Conservation (phyloP, 2,797 vertebrate species). For the Microctenopoma stevenorrisi region DNA sequence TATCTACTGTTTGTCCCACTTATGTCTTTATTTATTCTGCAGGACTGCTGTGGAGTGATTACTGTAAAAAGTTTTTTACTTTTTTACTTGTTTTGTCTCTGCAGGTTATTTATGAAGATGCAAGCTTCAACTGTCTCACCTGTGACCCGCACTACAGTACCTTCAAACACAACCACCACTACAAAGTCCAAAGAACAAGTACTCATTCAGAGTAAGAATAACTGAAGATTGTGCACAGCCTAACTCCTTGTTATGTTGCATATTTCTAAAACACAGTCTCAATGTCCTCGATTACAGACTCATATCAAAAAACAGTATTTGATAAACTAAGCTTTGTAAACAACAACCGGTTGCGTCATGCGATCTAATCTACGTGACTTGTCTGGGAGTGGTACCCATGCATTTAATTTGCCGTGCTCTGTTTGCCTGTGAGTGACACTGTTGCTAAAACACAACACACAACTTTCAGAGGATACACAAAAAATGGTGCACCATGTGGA, state of each 20-base stretch:
- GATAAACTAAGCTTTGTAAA: conserved; percentile 16
- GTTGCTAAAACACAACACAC: conserved; percentile 34
- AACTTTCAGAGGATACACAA: neutral
- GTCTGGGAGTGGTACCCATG: conserved; percentile 27
- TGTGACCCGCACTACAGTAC: conserved; percentile 69
- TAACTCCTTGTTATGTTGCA: neutral
- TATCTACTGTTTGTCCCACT: neutral
- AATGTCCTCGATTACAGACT: neutral
- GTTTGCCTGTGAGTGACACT: conserved; percentile 22
- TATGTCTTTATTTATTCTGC: neutral
- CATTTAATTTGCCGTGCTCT: conserved; percentile 33
- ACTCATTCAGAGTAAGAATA: conserved; percentile 93
- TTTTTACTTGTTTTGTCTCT: conserved; percentile 6
- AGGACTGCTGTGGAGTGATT: neutral
- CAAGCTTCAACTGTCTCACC: conserved; percentile 79
- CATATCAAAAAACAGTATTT: neutral
- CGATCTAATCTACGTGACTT: conserved; percentile 25
- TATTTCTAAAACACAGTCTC: neutral
- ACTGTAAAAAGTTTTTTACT: neutral
- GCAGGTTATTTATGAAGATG: conserved; percentile 86
- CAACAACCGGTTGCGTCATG: conserved; percentile 15
- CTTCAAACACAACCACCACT: conserved; percentile 75
- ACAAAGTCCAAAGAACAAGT: conserved; percentile 88
- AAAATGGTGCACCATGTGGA: conserved; percentile 3
- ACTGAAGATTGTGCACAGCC: neutral